Evolutionary conservation across 2,113 vertebrate species (phyloP).

Genomic region (Ia io): DNA sequence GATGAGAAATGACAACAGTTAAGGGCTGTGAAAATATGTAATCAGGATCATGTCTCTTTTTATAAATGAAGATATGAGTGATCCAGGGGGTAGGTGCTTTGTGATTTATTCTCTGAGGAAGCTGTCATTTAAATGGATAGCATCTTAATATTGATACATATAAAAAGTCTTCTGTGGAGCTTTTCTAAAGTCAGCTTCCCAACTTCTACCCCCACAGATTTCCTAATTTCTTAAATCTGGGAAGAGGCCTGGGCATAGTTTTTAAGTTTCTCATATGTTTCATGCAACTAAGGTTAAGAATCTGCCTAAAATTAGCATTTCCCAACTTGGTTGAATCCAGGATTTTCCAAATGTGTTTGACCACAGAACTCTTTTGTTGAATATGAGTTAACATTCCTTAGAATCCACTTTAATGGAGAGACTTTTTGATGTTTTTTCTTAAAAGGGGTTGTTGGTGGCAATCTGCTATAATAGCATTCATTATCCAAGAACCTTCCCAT

Average conservation of each 20-base stretch:
- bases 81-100: background rate
- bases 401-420: background rate
- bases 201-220: background rate
- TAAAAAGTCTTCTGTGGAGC: background rate
- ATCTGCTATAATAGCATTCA: background rate
- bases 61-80: background rate
- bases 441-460: background rate
- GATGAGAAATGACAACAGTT: background rate
- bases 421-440: conserved; percentile 11
- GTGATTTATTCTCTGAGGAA: conserved; percentile 15
- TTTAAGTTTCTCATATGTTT: conserved; percentile 14
- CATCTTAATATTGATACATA: background rate
- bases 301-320: background rate
- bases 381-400: background rate
- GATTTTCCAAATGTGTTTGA: conserved; percentile 25
- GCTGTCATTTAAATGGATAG: background rate
- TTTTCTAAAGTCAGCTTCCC: conserved; percentile 3
- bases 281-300: conserved; percentile 3
- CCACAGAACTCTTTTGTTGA: background rate
- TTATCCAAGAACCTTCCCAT: background rate
- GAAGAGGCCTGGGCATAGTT: background rate
- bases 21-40: background rate
- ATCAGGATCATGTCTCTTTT: background rate
- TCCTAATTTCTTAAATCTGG: background rate
- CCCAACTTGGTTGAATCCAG: background rate